Percentiles rank a stretch among this genome's conserved stretches.
These are phyloP conservation scores for Cephus spinipes DNA, from an alignment of 2,888 invertebrate species.

Conservation along the genomic window DNA sequence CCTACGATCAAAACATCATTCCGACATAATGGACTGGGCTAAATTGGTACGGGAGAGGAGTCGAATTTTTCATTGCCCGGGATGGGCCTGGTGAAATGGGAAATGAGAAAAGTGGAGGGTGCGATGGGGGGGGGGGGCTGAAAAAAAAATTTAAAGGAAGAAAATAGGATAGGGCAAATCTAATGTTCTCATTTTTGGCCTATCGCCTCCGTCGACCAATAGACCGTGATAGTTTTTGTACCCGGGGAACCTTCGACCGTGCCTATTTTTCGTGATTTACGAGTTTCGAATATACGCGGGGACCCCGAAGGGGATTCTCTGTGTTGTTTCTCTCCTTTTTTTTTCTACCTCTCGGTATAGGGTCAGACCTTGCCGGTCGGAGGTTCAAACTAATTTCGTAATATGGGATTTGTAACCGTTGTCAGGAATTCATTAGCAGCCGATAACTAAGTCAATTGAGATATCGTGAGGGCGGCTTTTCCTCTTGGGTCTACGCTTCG, in stretches of 20 bases:
- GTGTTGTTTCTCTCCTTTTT: conserved; percentile 22
- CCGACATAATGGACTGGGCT: background rate
- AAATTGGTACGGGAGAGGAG: conserved; percentile 7
- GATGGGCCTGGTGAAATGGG: background rate
- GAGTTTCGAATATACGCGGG: conserved; percentile 44
- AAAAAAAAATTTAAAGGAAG: background rate
- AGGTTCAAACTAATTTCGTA: conserved; percentile 57
- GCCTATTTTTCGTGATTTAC: conserved; percentile 58
- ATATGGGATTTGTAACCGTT: conserved; percentile 46
- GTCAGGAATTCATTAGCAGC: conserved; percentile 56
- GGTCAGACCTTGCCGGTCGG: conserved; percentile 34
- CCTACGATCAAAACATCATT: conserved; percentile 21
- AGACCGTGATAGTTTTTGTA: conserved; percentile 23
- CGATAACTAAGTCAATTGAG: conserved; percentile 51
- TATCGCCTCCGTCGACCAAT: conserved; percentile 18
- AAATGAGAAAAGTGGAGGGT: background rate
- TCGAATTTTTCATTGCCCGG: conserved; percentile 8
- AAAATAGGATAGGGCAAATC: conserved; percentile 17
- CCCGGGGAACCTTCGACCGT: conserved; percentile 20
- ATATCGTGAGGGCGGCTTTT: conserved; percentile 37
- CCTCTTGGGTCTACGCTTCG: background rate
- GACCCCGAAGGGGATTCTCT: conserved; percentile 15
- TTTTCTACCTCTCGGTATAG: conserved; percentile 25
- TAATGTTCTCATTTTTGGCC: conserved; percentile 16
- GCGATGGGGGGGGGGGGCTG: background rate